Base-by-base conservation (phyloP, 2,113 vertebrate genomes). In the Gorilla gorilla region DNA sequence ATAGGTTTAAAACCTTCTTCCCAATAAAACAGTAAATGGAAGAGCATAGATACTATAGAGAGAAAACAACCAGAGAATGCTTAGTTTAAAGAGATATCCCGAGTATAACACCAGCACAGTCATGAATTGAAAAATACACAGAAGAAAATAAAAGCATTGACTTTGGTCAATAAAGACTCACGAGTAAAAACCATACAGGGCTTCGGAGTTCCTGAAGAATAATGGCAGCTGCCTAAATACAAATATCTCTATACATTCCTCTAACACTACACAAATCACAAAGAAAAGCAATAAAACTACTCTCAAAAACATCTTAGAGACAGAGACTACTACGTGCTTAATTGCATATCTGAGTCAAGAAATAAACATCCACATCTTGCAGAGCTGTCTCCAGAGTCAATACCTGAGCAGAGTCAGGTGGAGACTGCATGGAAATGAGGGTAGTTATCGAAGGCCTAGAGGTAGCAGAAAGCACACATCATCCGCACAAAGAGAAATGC, bases 1-100 rank as follows among this genome's bases (percentile, higher is more conserved):
- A 17, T 48, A 76, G 25, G 3, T 79, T 97, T 85, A 95, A 97
- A 97, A 94, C 38, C 25, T 66, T 43, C 8, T 85, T 70, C n/a
- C 32, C n/a, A 57, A 52, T 59, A 84, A 93, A 95, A 84, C 6
- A 57, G 22, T 84, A 81, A 94, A 48, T 45, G 52, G 18, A 81
- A 81, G 79, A 87, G 79, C 13, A 40, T 5, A 5, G 40, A 81
- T 23, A 17, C 55, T 25, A 20, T 52, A 52, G 43, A 95, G 12
- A 22, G 48, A 68, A 93, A 90, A 32, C 25, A 93, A 73, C 9
- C 40, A 48, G 2, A 30, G 32, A 86, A 68, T 70, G 22, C 43
- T 88, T 88, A 16, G 10, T 70, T 93, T 93, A 59, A 84, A 87
- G 14, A 92, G 22, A 61, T 27, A 43, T 23, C 40, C 14, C 83